phyloP scores from a whole-genome alignment of 2,113 vertebrate genomes.

The Amblyornis subalaris region DNA sequence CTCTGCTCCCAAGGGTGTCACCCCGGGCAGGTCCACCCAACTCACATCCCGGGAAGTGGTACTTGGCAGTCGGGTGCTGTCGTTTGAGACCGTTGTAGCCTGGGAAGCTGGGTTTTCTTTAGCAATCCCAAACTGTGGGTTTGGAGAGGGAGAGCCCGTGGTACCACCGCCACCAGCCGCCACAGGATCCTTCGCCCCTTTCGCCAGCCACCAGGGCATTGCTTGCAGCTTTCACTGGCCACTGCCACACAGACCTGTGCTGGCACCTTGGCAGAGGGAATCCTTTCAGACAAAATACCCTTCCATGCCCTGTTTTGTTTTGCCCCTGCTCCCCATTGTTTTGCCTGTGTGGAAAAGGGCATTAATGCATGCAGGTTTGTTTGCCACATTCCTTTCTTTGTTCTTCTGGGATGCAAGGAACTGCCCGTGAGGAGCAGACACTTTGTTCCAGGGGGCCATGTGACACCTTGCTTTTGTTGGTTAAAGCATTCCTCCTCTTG shows the following conservation, averaged over 20 bases:
- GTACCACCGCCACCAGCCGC: neutral
- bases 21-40: fast-evolving
- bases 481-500: neutral
- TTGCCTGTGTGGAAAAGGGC: neutral
- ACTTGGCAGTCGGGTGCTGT: fast-evolving
- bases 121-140: neutral
- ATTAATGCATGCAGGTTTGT: neutral
- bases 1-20: fast-evolving
- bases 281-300: neutral
- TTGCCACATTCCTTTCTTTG: neutral
- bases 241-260: neutral
- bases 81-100: fast-evolving
- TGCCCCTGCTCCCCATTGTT: neutral
- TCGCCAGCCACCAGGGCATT: fast-evolving
- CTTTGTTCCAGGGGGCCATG: neutral
- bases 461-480: neutral
- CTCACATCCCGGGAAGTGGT: too few species aligned
- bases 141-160: neutral
- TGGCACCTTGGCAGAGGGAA: fast-evolving
- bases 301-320: neutral
- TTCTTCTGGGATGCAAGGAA: neutral
- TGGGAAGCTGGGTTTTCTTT: too few species aligned
- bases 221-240: neutral
- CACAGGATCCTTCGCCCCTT: neutral
- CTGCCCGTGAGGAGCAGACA: neutral